Evolutionary conservation across 2,113 vertebrate genomes (phyloP).

Genomic region (Burhinus oedicnemus): DNA sequence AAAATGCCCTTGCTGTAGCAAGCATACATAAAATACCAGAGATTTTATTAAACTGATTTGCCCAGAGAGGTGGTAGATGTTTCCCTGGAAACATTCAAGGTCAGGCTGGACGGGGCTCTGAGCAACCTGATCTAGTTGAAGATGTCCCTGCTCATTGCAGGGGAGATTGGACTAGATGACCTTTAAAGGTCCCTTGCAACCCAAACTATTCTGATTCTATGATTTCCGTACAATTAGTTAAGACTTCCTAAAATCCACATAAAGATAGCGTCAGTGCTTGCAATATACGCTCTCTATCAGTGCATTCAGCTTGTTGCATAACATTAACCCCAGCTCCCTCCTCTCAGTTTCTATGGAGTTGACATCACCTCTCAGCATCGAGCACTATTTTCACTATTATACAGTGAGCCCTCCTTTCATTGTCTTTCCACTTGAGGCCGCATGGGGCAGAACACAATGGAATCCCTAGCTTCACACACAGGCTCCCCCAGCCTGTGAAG

Average conservation of each 20-base stretch:
- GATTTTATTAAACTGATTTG: not conserved
- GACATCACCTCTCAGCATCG: constrained; percentile 52
- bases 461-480: constrained; percentile 38
- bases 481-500: constrained; percentile 18
- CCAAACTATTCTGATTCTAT: too few species aligned
- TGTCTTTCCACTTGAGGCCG: constrained; percentile 63
- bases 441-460: constrained; percentile 58
- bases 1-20: not conserved
- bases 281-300: not conserved
- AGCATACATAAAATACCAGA: not conserved
- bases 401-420: constrained; percentile 40
- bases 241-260: not conserved
- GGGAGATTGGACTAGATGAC: too few species aligned
- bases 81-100: too few species aligned
- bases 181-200: too few species aligned
- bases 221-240: not conserved
- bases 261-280: not conserved
- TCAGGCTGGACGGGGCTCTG: too few species aligned
- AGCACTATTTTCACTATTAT: not conserved
- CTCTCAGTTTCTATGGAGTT: constrained; percentile 61
- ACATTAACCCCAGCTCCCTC: constrained; percentile 82
- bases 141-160: too few species aligned
- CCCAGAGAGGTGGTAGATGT: too few species aligned
- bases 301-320: constrained; percentile 76
- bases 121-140: too few species aligned